phyloP scores from a whole-genome alignment of 2,888 invertebrate genomes.

The Galerucella nymphaeae region DNA sequence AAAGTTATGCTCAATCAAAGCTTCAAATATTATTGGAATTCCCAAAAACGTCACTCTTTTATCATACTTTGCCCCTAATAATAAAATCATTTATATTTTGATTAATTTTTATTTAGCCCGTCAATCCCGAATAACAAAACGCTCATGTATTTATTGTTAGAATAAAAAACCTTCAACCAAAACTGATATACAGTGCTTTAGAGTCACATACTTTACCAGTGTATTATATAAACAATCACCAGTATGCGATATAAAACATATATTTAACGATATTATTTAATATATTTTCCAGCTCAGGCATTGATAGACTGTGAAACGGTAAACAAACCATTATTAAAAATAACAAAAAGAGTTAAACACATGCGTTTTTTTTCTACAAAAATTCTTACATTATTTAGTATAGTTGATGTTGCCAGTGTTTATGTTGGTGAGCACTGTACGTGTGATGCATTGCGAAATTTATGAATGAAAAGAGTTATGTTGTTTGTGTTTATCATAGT shows the following conservation, averaged over 20 bases:
- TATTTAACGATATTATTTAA: background rate
- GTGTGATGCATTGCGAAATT: background rate
- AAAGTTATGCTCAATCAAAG: too few relatives aligned
- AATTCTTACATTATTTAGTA: background rate
- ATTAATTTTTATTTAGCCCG: background rate
- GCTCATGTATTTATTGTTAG: background rate
- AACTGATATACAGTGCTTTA: slow-evolving; percentile 8
- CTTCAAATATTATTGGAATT: too few relatives aligned
- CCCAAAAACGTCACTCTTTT: too few relatives aligned
- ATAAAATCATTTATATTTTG: background rate
- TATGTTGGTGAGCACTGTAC: background rate
- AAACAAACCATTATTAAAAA: background rate
- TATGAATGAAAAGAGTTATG: slow-evolving; percentile 9
- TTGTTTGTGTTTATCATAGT: background rate
- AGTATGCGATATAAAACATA: background rate
- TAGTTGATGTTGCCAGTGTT: background rate
- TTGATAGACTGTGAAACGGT: background rate
- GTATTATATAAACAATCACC: background rate
- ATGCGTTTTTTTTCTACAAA: slow-evolving; percentile 1
- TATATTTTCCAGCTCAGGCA: background rate
- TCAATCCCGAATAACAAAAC: background rate
- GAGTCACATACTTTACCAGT: slow-evolving; percentile 4
- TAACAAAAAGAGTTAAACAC: background rate
- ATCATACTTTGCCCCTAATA: background rate
- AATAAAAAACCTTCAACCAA: slow-evolving; percentile 1